Conservation (phyloP, 2,888 invertebrate species). For the Phyllotreta striolata region DNA sequence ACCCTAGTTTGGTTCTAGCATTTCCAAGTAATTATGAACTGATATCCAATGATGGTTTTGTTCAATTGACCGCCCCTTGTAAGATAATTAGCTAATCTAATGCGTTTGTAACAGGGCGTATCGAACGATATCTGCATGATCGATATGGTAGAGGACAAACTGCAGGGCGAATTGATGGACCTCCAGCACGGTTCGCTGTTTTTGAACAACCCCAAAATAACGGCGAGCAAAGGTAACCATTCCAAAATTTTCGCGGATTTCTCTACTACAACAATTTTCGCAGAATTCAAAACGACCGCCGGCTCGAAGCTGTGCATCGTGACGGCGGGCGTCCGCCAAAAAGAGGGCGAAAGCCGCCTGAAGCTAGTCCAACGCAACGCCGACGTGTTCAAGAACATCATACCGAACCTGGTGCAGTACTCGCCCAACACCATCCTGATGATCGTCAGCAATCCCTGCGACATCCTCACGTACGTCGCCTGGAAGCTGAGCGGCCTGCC, state of each 20-base stretch:
- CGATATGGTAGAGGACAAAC: slow-evolving; percentile 82
- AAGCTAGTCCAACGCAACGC: slow-evolving; percentile 90
- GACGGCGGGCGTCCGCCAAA: slow-evolving; percentile 92
- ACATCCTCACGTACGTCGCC: slow-evolving; percentile 91
- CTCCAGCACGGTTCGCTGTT: slow-evolving; percentile 89
- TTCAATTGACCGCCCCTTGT: too few species aligned
- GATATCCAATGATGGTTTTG: too few species aligned
- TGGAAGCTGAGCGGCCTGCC: slow-evolving; percentile 94
- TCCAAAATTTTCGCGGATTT: too few species aligned
- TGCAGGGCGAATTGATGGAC: slow-evolving; percentile 91
- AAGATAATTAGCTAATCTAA: too few species aligned
- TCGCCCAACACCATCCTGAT: slow-evolving; percentile 87
- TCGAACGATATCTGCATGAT: slow-evolving; percentile 83
- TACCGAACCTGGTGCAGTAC: slow-evolving; percentile 81
- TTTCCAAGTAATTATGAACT: too few species aligned
- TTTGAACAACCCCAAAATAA: slow-evolving; percentile 80
- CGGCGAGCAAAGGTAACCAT: slow-evolving; percentile 76
- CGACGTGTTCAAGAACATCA: slow-evolving; percentile 85
- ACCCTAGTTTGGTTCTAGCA: too few species aligned
- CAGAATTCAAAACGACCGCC: slow-evolving; percentile 79
- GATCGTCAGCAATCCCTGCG: slow-evolving; percentile 92
- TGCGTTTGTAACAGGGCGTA: slow-evolving; percentile 65
- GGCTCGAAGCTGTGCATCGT: slow-evolving; percentile 87
- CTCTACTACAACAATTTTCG: too few species aligned
- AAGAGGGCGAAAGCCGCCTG: slow-evolving; percentile 86